Percentiles rank a stretch among this genome's conserved stretches.
Evolutionary conservation across 1,140 invertebrate genomes (phyloP).

Genomic region (Frieseomelitta varia): DNA sequence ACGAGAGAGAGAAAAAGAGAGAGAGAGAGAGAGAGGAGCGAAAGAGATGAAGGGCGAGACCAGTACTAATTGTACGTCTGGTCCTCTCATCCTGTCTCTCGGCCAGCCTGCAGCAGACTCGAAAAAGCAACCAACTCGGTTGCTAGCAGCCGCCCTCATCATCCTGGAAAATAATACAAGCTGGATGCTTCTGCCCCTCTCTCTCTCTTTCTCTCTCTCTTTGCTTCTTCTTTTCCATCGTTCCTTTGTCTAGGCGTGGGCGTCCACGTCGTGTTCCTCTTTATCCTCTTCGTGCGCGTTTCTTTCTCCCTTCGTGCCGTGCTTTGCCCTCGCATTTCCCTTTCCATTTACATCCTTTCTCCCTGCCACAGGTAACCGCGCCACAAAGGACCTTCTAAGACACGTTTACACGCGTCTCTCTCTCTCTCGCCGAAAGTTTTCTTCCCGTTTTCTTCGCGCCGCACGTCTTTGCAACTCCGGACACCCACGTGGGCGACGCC

Average conservation of each 20-base stretch:
- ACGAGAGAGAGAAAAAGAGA: not conserved
- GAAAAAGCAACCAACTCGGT: conserved; percentile 54
- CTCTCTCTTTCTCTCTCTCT: not conserved
- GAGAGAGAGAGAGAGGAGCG: not conserved
- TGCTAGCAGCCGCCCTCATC: conserved; percentile 57
- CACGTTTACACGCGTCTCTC: conserved; percentile 32
- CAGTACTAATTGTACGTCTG: conserved; percentile 73
- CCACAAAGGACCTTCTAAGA: conserved; percentile 30
- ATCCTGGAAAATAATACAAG: conserved; percentile 59
- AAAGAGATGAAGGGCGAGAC: not conserved
- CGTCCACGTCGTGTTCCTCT: conserved; percentile 52
- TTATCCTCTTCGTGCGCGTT: not conserved
- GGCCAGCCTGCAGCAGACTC: conserved; percentile 46
- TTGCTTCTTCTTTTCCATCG: conserved; percentile 54
- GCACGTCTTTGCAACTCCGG: too few species aligned
- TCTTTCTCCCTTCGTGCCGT: not conserved
- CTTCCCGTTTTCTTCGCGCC: not conserved
- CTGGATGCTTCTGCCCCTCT: conserved; percentile 50
- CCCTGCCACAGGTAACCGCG: conserved; percentile 37
- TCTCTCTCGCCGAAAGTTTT: conserved; percentile 6
- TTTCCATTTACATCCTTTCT: conserved; percentile 20
- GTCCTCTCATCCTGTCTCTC: conserved; percentile 57
- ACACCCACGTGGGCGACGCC: not conserved
- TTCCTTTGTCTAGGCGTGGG: conserved; percentile 47
- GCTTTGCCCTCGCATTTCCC: not conserved